Conservation (phyloP, 2,113 vertebrate species). For the Gallinago jamesoni region DNA sequence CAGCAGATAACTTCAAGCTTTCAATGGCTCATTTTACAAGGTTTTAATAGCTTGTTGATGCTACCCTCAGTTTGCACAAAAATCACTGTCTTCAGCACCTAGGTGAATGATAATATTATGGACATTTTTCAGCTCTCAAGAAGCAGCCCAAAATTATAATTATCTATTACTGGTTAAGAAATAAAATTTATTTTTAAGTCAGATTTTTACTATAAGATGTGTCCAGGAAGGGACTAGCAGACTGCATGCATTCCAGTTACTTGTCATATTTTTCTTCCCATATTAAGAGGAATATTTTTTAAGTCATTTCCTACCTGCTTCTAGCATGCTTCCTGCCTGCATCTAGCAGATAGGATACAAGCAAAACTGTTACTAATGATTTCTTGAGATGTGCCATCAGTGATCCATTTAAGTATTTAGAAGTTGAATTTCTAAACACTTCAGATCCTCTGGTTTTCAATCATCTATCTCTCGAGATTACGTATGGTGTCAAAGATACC, state of each 20-base stretch:
- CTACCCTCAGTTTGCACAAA: neutral
- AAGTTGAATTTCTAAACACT: neutral
- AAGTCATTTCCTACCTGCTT: neutral
- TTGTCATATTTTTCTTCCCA: neutral
- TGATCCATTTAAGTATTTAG: neutral
- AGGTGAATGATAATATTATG: neutral
- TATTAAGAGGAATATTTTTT: neutral
- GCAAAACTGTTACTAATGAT: neutral
- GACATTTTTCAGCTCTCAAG: neutral
- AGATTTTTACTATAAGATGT: neutral
- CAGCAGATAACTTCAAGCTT: neutral
- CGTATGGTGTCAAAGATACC: neutral
- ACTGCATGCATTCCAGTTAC: neutral
- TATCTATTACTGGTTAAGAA: neutral
- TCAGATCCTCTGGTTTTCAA: neutral
- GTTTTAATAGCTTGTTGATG: neutral
- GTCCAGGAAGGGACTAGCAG: neutral
- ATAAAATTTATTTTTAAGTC: neutral
- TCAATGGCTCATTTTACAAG: neutral
- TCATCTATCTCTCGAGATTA: neutral
- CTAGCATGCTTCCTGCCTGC: neutral
- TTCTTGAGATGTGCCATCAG: neutral
- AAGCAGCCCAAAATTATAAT: neutral
- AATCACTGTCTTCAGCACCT: neutral
- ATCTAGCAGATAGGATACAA: neutral